A percentile compares a stretch with the other conserved stretches of the same genome.
These are phyloP conservation scores for Isoperla grammatica DNA, from an alignment of 2,888 invertebrate species.

Conservation along the genomic window DNA sequence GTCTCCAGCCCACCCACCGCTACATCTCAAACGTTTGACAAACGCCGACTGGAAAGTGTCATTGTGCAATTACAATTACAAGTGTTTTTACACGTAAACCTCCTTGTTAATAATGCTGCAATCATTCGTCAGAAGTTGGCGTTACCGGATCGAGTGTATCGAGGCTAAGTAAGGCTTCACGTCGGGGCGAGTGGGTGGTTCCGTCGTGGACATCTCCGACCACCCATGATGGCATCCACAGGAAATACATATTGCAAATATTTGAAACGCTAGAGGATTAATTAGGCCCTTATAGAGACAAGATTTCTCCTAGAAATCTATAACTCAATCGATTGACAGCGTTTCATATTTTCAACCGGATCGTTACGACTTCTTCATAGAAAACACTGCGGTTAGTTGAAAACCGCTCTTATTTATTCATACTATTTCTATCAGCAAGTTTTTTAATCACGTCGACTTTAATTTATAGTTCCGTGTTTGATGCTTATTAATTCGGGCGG, in stretches of 20 bases:
- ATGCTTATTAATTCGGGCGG: conserved; percentile 14
- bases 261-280: not conserved
- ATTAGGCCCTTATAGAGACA: conserved; percentile 1
- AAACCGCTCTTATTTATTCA: not conserved
- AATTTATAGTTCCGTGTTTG: conserved; percentile 10
- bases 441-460: not conserved
- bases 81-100: conserved; percentile 10
- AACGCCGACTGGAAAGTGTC: conserved; percentile 10
- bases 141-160: not conserved
- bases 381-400: not conserved
- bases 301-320: not conserved
- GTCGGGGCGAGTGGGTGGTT: conserved; percentile 6
- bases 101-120: conserved; percentile 16
- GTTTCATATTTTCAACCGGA: not conserved
- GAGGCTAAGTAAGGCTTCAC: conserved; percentile 5
- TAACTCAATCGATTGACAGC: conserved; percentile 2
- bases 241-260: conserved; percentile 16
- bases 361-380: not conserved
- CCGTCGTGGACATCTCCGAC: not conserved
- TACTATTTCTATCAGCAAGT: conserved; percentile 3
- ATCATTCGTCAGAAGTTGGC: conserved; percentile 11
- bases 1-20: conserved; percentile 10
- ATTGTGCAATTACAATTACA: conserved; percentile 15
- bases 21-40: not conserved
- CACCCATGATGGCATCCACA: conserved; percentile 10